Conservation (phyloP, 2,113 vertebrate genomes). For the Macrotis lagotis region DNA sequence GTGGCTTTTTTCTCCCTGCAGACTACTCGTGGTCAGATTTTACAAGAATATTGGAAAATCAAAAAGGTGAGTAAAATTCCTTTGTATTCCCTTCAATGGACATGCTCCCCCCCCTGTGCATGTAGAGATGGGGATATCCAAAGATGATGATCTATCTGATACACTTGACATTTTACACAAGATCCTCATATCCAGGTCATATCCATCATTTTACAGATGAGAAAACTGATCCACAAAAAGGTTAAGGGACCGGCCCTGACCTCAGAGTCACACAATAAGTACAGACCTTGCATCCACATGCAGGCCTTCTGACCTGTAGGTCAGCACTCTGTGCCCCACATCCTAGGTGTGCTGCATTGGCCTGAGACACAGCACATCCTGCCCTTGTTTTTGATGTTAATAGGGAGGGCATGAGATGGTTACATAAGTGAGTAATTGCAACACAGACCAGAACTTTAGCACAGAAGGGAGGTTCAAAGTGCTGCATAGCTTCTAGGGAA, state of each 20-base stretch:
- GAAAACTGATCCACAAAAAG: background rate
- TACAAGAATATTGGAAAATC: slow-evolving; percentile 98
- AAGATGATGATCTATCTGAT: background rate
- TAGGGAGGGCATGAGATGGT: background rate
- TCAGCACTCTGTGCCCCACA: background rate
- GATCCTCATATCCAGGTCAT: background rate
- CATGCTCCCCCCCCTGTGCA: background rate
- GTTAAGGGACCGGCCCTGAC: background rate
- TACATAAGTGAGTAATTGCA: background rate
- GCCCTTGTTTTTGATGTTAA: background rate
- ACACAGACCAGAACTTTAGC: background rate
- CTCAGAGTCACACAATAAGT: background rate
- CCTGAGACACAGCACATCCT: background rate
- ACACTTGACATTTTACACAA: background rate
- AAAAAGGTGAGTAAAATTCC: slow-evolving; percentile 89
- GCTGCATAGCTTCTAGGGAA: too few relatives aligned
- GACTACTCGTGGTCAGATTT: slow-evolving; percentile 98
- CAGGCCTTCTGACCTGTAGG: background rate
- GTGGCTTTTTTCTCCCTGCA: slow-evolving; percentile 73
- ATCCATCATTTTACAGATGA: background rate
- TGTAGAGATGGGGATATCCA: background rate
- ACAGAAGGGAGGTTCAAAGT: background rate
- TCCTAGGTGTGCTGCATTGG: background rate
- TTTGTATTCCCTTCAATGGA: background rate
- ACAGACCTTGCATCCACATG: too few relatives aligned